Conservation (phyloP, 2,888 invertebrate species). For the Pyrrhosoma nymphula region DNA sequence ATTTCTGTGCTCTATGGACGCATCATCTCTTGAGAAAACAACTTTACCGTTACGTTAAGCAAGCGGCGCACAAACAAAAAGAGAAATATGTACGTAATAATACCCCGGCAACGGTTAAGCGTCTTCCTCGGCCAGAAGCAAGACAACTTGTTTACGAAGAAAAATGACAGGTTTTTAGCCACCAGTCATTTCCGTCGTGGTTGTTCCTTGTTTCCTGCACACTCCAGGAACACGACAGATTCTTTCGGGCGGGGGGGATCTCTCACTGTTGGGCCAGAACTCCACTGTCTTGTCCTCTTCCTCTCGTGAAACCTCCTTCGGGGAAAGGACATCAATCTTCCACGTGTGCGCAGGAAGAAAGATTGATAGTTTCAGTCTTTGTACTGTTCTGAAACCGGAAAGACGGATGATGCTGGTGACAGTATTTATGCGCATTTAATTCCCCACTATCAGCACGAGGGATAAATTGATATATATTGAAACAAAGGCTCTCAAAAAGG, state of each 20-base stretch:
- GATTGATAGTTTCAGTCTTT: conserved; percentile 16
- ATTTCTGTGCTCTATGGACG: background rate
- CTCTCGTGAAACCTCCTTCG: background rate
- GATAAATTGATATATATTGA: background rate
- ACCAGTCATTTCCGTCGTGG: background rate
- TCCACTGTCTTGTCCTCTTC: background rate
- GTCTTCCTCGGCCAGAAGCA: background rate
- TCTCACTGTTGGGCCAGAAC: background rate
- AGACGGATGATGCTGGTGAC: conserved; percentile 5
- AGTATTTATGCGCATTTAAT: conserved; percentile 22
- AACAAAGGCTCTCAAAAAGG: background rate
- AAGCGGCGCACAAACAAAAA: background rate
- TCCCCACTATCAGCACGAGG: background rate
- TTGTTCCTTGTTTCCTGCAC: background rate
- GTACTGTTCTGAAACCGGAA: background rate
- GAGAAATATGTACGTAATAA: background rate
- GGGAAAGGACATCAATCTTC: conserved; percentile 19
- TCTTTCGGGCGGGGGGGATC: background rate
- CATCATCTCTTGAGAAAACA: background rate
- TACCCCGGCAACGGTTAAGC: background rate
- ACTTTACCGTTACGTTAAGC: background rate
- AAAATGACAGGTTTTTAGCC: background rate
- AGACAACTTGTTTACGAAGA: background rate
- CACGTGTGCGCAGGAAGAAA: background rate
- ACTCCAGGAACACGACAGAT: background rate